These are phyloP conservation scores for Picathartes gymnocephalus DNA, from an alignment of 2,113 vertebrate genomes.

Conservation along the genomic window DNA sequence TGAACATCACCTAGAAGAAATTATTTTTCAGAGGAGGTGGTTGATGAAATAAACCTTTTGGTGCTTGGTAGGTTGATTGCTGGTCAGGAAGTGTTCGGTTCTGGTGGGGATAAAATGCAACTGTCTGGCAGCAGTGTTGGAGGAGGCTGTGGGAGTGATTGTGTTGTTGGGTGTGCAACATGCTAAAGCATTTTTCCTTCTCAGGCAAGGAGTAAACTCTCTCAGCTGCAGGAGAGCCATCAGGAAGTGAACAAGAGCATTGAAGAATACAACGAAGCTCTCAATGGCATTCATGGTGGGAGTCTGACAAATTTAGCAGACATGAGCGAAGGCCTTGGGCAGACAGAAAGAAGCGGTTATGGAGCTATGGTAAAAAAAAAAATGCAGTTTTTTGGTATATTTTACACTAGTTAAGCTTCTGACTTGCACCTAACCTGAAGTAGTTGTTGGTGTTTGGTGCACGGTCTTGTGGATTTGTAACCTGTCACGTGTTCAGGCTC, in stretches of 20 bases:
- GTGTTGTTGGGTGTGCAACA: not conserved
- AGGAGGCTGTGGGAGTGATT: too few relatives aligned
- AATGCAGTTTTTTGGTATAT: not conserved
- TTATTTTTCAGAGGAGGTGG: not conserved
- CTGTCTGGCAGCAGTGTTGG: not conserved
- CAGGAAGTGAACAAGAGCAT: conserved; percentile 85
- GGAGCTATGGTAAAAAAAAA: conserved; percentile 76
- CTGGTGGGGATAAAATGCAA: not conserved
- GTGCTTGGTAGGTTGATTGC: not conserved
- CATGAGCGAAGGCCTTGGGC: conserved; percentile 84
- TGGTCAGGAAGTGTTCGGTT: not conserved
- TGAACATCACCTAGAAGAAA: not conserved
- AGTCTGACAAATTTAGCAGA: conserved; percentile 89
- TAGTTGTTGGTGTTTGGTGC: not conserved
- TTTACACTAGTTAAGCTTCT: not conserved
- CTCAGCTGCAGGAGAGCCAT: conserved; percentile 89
- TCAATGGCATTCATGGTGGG: conserved; percentile 85
- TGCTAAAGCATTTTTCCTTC: not conserved
- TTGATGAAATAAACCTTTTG: not conserved
- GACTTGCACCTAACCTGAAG: not conserved
- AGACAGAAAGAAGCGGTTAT: conserved; percentile 82
- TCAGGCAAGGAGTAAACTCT: conserved; percentile 91
- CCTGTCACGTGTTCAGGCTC: not conserved
- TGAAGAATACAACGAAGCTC: conserved; percentile 83
- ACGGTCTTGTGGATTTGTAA: not conserved